These are phyloP conservation scores for Beris chalybata DNA, from an alignment of 2,888 invertebrate species.

Conservation along the genomic window DNA sequence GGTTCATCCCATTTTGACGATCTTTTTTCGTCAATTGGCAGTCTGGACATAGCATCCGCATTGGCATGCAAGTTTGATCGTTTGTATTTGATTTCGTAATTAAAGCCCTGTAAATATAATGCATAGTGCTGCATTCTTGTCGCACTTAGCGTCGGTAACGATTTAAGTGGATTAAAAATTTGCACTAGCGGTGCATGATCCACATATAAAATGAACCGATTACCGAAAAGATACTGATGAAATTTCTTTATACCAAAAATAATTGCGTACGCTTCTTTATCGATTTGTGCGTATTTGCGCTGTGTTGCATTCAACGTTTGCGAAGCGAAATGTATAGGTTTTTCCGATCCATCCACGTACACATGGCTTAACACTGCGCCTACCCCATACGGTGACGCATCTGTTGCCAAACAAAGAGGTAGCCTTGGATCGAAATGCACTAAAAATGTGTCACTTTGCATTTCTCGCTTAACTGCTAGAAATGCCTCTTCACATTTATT, in stretches of 20 bases:
- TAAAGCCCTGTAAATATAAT: too few relatives aligned
- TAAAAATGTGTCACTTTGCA: slow-evolving; percentile 42
- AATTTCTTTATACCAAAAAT: slow-evolving; percentile 51
- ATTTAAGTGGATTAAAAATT: slow-evolving; percentile 38
- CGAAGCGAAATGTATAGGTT: slow-evolving; percentile 49
- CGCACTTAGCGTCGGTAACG: slow-evolving; percentile 38
- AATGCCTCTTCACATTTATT: slow-evolving; percentile 42
- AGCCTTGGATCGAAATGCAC: slow-evolving; percentile 44
- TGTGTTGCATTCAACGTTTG: slow-evolving; percentile 44
- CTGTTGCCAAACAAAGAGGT: slow-evolving; percentile 43
- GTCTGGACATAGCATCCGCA: slow-evolving; percentile 35
- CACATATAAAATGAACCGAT: slow-evolving; percentile 49
- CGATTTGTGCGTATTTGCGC: slow-evolving; percentile 43
- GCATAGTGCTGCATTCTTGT: too few relatives aligned
- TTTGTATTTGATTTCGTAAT: too few relatives aligned
- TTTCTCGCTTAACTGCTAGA: slow-evolving; percentile 42
- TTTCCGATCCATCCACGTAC: slow-evolving; percentile 46
- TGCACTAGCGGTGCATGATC: slow-evolving; percentile 48
- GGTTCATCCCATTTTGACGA: slow-evolving; percentile 21
- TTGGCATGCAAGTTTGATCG: slow-evolving; percentile 18
- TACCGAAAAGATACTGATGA: slow-evolving; percentile 51
- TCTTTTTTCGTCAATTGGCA: slow-evolving; percentile 13
- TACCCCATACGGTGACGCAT: slow-evolving; percentile 42
- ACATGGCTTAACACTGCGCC: slow-evolving; percentile 46
- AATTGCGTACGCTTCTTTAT: slow-evolving; percentile 47